Percentiles rank a stretch among this genome's conserved stretches.
Evolutionary conservation across 2,888 invertebrate species (phyloP).

Genomic region (Drosophila bunnanda): DNA sequence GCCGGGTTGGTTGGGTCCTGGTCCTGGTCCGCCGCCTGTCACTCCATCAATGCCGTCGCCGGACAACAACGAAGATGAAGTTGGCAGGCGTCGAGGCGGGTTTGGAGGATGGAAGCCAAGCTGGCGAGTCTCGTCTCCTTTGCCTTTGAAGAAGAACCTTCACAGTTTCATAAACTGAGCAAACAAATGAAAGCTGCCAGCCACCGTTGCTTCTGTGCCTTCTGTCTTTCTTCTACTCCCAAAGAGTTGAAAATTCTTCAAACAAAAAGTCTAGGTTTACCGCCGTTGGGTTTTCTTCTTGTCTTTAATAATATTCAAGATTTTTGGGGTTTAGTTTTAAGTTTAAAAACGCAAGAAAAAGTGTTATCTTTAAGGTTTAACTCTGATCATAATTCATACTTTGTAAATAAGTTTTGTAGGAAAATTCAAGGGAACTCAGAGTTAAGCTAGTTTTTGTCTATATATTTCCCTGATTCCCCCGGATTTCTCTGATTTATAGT

Average conservation of each 20-base stretch:
- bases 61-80: constrained; percentile 72
- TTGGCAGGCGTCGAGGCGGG: constrained; percentile 56
- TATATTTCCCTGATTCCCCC: not conserved
- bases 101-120: not conserved
- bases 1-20: constrained; percentile 4
- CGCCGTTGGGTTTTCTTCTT: not conserved
- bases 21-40: constrained; percentile 37
- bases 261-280: not conserved
- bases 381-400: not conserved
- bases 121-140: not conserved
- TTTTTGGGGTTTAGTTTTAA: not conserved
- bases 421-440: not conserved
- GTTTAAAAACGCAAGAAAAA: not conserved
- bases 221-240: not conserved
- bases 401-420: not conserved
- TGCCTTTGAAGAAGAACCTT: constrained; percentile 1
- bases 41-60: constrained; percentile 41
- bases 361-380: not conserved
- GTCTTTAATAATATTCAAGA: not conserved
- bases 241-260: not conserved
- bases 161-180: constrained; percentile 69
- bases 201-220: constrained; percentile 39
- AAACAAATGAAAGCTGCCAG: constrained; percentile 74
- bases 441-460: not conserved
- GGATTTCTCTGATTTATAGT: constrained; percentile 1